Evolutionary conservation across 2,797 vertebrate species (phyloP), one percentile per base, ranked within the genome.

Genomic region (Sebastiscus albofasciatus): DNA sequence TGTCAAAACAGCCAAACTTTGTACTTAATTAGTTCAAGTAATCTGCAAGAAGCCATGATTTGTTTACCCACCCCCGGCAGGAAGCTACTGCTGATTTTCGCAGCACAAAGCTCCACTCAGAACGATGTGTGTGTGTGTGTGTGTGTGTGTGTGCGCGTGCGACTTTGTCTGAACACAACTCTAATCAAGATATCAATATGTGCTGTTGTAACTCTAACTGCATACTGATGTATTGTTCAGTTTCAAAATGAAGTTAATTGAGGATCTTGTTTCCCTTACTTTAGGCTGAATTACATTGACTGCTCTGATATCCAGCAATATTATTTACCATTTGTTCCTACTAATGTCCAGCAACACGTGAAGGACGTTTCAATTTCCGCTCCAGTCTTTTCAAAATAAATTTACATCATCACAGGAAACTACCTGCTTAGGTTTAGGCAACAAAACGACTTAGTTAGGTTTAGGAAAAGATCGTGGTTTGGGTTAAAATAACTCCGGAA

Each of bases 141-240:
- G 8, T 33, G 54, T 49, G 66, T 66, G 10, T 27, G 16, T 60
- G 29, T 52, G 11, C 26, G 18, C 36, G 36, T 59, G 22, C 0
- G 8, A 52, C 34, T 72, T 60, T 36, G 34, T 77, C 42, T 56
- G 49, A 83, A 59, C 75, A 72, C 33, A 67, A 49, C 64, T 79
- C 18, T 79, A 82, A 76, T 85, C 62, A 86, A 74, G 36, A 55
- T 76, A 66, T 84, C 79, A 82, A 52, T 79, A 66, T 67, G 73
- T 71, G 72, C 59, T 55, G 65, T 52, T 69, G 52, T 56, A 61
- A 67, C 33, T 79, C 46, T 71, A 61, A 72, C 52, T 69, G 67
- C 67, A 62, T 20, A 20, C 52, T 29, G 55, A 80, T 84, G 65
- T 76, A 55, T 64, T 81, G 70, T 69, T 68, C 27, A 61, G 33